phyloP scores from a whole-genome alignment of 2,113 vertebrate species.

The Cavia porcellus region DNA sequence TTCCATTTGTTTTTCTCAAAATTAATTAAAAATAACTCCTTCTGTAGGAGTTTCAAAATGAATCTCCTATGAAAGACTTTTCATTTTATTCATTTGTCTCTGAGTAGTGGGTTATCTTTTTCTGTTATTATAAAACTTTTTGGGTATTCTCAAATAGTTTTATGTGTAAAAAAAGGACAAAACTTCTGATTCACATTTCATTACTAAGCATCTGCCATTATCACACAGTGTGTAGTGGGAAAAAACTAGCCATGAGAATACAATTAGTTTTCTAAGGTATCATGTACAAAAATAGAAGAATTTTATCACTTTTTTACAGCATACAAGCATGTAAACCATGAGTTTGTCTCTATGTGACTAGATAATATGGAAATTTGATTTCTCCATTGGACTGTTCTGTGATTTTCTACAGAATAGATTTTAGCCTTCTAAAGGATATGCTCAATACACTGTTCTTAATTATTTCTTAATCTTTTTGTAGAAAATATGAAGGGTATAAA shows the following conservation, averaged over 20 bases:
- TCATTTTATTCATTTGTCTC: background rate
- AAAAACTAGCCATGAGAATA: background rate
- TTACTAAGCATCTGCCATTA: background rate
- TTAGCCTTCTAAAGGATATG: background rate
- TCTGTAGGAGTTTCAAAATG: background rate
- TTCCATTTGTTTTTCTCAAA: background rate
- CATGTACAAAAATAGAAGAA: background rate
- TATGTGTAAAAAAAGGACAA: background rate
- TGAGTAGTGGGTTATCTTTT: background rate
- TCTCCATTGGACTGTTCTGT: background rate
- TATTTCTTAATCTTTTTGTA: slow-evolving; percentile 23
- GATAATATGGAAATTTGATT: background rate
- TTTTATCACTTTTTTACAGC: background rate
- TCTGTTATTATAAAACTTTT: background rate
- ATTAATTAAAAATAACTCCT: background rate
- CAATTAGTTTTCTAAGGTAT: background rate
- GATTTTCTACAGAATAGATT: background rate
- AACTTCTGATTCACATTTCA: background rate
- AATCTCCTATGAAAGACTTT: background rate
- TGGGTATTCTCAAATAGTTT: background rate
- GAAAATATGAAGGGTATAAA: background rate
- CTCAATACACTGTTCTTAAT: background rate
- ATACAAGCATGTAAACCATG: background rate
- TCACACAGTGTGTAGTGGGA: background rate
- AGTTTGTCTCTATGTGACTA: background rate